These are phyloP conservation scores for Hystrix cristata DNA, from an alignment of 2,113 vertebrate species.

Conservation along the genomic window DNA sequence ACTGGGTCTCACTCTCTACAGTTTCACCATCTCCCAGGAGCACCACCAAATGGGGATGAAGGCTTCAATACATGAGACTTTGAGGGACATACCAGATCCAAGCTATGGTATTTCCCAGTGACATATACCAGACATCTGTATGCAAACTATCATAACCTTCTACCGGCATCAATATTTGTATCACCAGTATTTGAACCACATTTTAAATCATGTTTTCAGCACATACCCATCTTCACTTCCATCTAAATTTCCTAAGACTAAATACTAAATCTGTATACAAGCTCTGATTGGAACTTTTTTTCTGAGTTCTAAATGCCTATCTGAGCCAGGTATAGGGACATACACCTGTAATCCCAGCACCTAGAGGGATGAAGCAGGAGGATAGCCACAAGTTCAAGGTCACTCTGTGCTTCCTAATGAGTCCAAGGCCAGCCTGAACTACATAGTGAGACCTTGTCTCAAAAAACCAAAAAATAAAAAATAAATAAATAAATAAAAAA, in stretches of 20 bases:
- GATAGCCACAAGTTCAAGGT: neutral
- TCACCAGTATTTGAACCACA: neutral
- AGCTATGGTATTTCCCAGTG: neutral
- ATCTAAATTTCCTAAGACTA: neutral
- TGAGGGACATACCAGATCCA: neutral
- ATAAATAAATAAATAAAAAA: too few relatives aligned
- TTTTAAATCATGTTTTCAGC: conserved; percentile 23
- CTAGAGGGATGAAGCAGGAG: neutral
- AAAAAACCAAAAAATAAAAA: neutral
- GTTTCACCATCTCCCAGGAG: neutral
- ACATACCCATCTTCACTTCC: neutral
- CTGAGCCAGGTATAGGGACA: neutral
- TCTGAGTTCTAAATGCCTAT: neutral
- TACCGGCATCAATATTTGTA: neutral
- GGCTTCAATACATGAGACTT: neutral
- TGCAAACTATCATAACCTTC: neutral
- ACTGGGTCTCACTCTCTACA: neutral
- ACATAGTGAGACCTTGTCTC: neutral
- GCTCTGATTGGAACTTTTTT: conserved; percentile 3
- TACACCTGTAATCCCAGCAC: neutral
- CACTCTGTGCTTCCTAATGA: neutral
- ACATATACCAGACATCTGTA: conserved; percentile 10
- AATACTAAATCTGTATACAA: neutral
- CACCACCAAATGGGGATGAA: neutral
- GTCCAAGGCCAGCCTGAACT: neutral